A percentile compares a stretch with the other conserved stretches of the same genome.
Conservation (phyloP, 1,140 invertebrate genomes). For the Stegodyphus dumicola region DNA sequence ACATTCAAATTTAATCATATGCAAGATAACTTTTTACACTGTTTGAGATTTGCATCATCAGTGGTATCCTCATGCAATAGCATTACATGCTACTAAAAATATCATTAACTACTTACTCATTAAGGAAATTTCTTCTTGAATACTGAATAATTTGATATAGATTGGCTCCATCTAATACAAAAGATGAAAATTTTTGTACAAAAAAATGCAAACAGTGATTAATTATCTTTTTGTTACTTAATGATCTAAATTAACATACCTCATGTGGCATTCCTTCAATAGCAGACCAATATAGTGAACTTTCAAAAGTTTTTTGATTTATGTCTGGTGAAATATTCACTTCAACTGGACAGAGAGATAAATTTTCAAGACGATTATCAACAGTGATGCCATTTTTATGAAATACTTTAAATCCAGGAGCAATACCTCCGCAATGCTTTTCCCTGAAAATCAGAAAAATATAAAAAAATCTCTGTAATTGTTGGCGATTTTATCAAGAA, state of each 20-base stretch:
- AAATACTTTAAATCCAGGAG: slow-evolving; percentile 70
- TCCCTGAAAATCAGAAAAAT: slow-evolving; percentile 70
- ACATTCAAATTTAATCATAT: no score
- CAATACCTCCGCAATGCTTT: slow-evolving; percentile 71
- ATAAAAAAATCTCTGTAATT: background rate
- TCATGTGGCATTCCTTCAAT: slow-evolving; percentile 47
- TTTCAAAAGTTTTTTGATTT: slow-evolving; percentile 66
- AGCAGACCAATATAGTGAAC: slow-evolving; percentile 71
- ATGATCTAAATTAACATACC: background rate
- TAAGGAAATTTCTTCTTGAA: background rate
- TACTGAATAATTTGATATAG: background rate
- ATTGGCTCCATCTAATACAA: background rate
- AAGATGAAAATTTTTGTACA: background rate
- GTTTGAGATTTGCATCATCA: no score
- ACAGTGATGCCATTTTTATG: slow-evolving; percentile 71
- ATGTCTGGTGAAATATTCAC: slow-evolving; percentile 20
- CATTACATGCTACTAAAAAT: no score
- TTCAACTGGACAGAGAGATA: slow-evolving; percentile 57
- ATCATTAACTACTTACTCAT: background rate
- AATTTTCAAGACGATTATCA: slow-evolving; percentile 72
- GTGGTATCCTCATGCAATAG: no score
- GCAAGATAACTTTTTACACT: no score
- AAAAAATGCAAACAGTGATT: no score
- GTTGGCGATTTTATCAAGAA: no score
- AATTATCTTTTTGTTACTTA: no score